Base-by-base conservation (phyloP, 2,888 invertebrate species). In the Nezara viridula region DNA sequence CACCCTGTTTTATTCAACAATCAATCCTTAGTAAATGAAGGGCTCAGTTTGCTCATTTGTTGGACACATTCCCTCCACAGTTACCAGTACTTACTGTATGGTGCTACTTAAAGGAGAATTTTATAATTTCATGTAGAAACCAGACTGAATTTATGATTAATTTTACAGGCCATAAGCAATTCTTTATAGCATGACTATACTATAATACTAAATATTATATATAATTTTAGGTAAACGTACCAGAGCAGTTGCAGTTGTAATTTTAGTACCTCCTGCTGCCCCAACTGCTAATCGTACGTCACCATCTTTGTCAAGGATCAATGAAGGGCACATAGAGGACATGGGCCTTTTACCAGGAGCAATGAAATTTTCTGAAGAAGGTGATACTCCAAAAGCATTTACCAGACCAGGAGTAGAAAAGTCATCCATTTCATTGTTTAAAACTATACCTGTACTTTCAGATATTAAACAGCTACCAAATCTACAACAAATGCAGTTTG, bases 351-450 rank as follows among this genome's bases (percentile, higher is more conserved):
- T 98, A 85, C 96, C 95, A 0, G 97, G 96, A 85, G 93, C 93
- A 91, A 98, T 96, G 92, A 95, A 96, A 93, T 98, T 98, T 16
- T 95, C 95, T 0, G 96, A 95, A 0, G 97, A 97, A 0, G 97
- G 96, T 86, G 96, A 95, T 19, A 97, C 91, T 1, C 95, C 95
- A 92, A 96, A 97, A 90, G 93, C 95, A 92, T 96, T 96, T 0
- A 94, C 94, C 90, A 96, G 94, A 47, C 95, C 95, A 0, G 96
- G 96, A 0, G 96, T 95, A 0, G 98, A 97, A 93, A 99, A 99
- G 92, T 99, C 99, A 91, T 98, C 98, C 97, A 99, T 98, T 91
- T 97, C 97, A 92, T 98, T 97, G 93, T 99, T 99, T 93, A 98
- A 96, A 27, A 99, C 94, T 44, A 99, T 96, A 0, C 98, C 99